These are phyloP conservation scores for Chamaea fasciata DNA, from an alignment of 2,113 vertebrate species.

Conservation along the genomic window DNA sequence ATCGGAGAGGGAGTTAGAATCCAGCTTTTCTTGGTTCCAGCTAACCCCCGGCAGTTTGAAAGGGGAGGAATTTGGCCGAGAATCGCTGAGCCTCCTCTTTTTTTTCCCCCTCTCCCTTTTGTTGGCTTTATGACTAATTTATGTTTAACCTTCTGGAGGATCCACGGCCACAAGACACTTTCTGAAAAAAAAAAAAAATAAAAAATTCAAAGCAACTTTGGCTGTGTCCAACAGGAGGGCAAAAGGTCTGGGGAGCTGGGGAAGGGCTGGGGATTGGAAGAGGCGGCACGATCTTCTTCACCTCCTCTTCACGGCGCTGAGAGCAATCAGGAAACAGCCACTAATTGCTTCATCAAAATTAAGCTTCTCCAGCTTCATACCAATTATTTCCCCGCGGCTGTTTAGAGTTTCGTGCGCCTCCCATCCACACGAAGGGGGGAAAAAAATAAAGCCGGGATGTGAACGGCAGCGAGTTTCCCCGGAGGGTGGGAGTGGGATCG, in stretches of 20 bases:
- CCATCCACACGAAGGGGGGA: not conserved
- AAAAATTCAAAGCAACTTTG: conserved; percentile 66
- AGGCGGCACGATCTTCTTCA: not conserved
- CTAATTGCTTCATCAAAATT: conserved; percentile 59
- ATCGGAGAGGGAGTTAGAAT: not conserved
- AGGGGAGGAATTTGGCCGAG: conserved; percentile 76
- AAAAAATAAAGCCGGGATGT: not conserved
- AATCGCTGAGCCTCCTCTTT: conserved; percentile 75
- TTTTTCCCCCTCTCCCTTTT: conserved; percentile 82
- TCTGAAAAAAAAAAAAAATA: conserved; percentile 54
- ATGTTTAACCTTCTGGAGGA: conserved; percentile 86
- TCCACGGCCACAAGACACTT: conserved; percentile 77
- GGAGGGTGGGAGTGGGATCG: fast-evolving
- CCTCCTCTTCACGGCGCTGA: conserved; percentile 13
- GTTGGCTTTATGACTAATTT: conserved; percentile 96
- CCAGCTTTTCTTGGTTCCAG: conserved; percentile 51
- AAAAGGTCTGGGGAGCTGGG: conserved; percentile 43
- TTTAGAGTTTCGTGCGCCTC: not conserved
- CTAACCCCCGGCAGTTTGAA: conserved; percentile 76
- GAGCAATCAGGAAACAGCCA: conserved; percentile 43
- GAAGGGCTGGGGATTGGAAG: conserved; percentile 18
- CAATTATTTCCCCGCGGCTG: conserved; percentile 31
- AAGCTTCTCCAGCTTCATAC: conserved; percentile 19
- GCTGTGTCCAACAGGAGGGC: conserved; percentile 51
- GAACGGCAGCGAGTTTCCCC: not conserved